phyloP scores from a whole-genome alignment of 2,888 invertebrate species.

The Drosophila eohydei region DNA sequence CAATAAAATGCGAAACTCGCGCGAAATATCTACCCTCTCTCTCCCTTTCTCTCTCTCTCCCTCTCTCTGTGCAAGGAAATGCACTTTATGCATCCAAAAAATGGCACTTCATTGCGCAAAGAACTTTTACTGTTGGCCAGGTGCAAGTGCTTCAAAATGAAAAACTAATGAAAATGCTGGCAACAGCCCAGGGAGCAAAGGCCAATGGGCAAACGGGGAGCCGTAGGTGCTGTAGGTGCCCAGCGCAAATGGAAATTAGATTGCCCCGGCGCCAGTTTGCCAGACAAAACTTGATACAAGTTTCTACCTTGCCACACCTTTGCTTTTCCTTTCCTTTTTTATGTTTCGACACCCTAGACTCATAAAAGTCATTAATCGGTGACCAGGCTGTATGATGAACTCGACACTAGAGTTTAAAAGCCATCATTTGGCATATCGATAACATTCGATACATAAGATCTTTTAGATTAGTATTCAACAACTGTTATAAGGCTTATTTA shows the following conservation, averaged over 20 bases:
- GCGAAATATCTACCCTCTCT: neutral
- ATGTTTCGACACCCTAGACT: slow-evolving; percentile 23
- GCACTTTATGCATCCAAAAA: slow-evolving; percentile 56
- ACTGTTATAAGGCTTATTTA: neutral
- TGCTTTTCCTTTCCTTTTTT: neutral
- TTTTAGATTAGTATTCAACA: neutral
- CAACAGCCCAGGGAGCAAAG: neutral
- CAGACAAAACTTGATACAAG: slow-evolving; percentile 74
- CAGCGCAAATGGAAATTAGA: slow-evolving; percentile 77
- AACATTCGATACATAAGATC: neutral
- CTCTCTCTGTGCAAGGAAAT: slow-evolving; percentile 7
- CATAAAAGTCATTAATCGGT: neutral
- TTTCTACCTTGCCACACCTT: slow-evolving; percentile 22
- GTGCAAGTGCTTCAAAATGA: slow-evolving; percentile 54
- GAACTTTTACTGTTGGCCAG: slow-evolving; percentile 68
- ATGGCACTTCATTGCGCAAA: slow-evolving; percentile 74
- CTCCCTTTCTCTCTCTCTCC: neutral
- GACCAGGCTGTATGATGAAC: neutral
- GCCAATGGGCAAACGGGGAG: neutral
- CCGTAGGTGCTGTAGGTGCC: slow-evolving; percentile 12
- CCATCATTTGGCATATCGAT: neutral
- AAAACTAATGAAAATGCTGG: slow-evolving; percentile 75
- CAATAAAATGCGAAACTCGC: slow-evolving; percentile 53
- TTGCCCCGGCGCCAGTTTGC: slow-evolving; percentile 60
- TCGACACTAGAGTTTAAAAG: too few relatives aligned